A percentile compares a stretch with the other conserved stretches of the same genome.
These are phyloP conservation scores for Lasioglossum pauxillum DNA, from an alignment of 2,888 invertebrate genomes.

Conservation along the genomic window DNA sequence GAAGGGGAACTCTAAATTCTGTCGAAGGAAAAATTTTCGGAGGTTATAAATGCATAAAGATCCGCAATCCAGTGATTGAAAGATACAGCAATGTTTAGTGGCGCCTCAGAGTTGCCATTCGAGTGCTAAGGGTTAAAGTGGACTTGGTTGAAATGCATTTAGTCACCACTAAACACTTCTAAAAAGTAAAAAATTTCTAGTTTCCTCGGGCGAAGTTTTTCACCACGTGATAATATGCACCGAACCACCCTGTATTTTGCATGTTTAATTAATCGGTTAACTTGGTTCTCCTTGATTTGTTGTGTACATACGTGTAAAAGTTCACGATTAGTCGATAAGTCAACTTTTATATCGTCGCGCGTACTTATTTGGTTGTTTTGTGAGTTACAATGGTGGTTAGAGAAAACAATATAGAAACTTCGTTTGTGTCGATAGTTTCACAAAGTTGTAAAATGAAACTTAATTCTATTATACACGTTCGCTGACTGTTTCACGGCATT, in stretches of 20 bases:
- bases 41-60: too few relatives aligned
- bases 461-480: not conserved
- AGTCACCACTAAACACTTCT: too few relatives aligned
- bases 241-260: not conserved
- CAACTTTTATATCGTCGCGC: not conserved
- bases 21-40: too few relatives aligned
- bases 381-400: not conserved
- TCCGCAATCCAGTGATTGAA: too few relatives aligned
- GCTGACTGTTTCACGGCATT: not conserved
- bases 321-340: not conserved
- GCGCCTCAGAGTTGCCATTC: too few relatives aligned
- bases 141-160: too few relatives aligned
- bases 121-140: too few relatives aligned
- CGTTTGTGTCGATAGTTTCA: not conserved
- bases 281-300: not conserved
- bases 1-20: too few relatives aligned
- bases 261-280: not conserved
- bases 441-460: not conserved
- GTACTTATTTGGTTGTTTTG: slow-evolving; percentile 6
- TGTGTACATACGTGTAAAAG: not conserved
- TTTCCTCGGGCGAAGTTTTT: too few relatives aligned
- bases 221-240: too few relatives aligned
- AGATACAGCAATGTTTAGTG: too few relatives aligned
- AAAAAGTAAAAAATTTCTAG: too few relatives aligned
- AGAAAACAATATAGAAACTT: not conserved